Evolutionary conservation across 2,797 vertebrate species (phyloP).

Genomic region (Pempheris klunzingeri): DNA sequence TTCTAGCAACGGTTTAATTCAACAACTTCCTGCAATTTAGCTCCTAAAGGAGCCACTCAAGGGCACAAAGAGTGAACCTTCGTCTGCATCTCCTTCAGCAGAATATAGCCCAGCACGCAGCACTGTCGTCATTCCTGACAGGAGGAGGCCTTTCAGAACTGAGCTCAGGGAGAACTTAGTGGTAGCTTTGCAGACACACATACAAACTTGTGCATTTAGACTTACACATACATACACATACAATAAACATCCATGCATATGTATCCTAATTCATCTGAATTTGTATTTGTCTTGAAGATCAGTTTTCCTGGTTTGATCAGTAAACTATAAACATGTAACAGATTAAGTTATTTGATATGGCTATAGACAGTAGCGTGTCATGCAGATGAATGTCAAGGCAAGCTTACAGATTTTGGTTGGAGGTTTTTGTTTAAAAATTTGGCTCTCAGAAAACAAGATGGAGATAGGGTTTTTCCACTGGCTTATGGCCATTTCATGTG

Average conservation of each 20-base stretch:
- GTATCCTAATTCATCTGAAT: conserved; percentile 1
- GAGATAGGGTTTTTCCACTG: conserved; percentile 32
- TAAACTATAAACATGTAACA: conserved; percentile 1
- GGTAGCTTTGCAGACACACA: conserved; percentile 37
- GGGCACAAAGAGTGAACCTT: conserved; percentile 77
- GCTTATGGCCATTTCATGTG: conserved; percentile 52
- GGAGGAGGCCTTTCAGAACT: conserved; percentile 70
- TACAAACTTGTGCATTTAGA: conserved; percentile 31
- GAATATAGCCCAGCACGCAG: conserved; percentile 62
- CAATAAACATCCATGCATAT: conserved; percentile 13
- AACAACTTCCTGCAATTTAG: conserved; percentile 87
- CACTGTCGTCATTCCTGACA: conserved; percentile 64
- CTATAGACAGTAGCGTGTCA: not conserved
- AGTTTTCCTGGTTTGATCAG: conserved; percentile 30
- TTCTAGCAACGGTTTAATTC: conserved; percentile 84
- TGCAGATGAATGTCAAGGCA: conserved; percentile 11
- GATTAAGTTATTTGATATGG: not conserved
- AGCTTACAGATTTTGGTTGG: conserved; percentile 22
- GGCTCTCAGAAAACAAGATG: not conserved
- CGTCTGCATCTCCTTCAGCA: conserved; percentile 69
- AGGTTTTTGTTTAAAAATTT: not conserved
- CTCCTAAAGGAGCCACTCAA: conserved; percentile 82
- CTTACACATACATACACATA: conserved; percentile 16
- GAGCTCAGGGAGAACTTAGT: conserved; percentile 57
- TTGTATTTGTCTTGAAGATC: conserved; percentile 31